phyloP scores from a whole-genome alignment of 2,797 vertebrate species.

The Acanthopagrus latus region DNA sequence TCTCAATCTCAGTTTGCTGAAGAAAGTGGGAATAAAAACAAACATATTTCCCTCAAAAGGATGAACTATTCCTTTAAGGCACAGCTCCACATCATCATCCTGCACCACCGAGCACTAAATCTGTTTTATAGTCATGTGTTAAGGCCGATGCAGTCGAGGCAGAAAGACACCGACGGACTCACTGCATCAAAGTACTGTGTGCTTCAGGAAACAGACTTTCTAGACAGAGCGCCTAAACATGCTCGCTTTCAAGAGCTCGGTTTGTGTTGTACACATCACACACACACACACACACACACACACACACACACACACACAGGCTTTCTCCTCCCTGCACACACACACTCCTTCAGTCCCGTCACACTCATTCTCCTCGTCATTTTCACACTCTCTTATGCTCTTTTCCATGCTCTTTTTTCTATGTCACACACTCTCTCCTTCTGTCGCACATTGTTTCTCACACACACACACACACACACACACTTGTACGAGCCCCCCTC shows the following conservation, averaged over 20 bases:
- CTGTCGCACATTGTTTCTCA: conserved; percentile 68
- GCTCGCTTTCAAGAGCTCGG: conserved; percentile 36
- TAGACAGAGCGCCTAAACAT: conserved; percentile 41
- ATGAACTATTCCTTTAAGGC: not conserved
- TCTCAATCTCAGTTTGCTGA: conserved; percentile 16
- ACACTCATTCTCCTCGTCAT: conserved; percentile 57
- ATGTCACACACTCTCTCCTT: conserved; percentile 67
- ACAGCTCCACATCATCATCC: not conserved
- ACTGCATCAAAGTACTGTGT: conserved; percentile 10
- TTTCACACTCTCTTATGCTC: conserved; percentile 77
- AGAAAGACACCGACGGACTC: conserved; percentile 1
- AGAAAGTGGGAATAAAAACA: not conserved
- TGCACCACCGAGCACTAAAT: conserved; percentile 10
- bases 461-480: conserved; percentile 31
- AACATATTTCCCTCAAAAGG: conserved; percentile 8
- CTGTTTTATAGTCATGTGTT: not conserved
- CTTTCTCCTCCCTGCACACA: conserved; percentile 35
- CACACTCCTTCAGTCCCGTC: conserved; percentile 43
- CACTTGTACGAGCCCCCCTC: conserved; percentile 47
- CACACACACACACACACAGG: conserved; percentile 24
- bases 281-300: conserved; percentile 18
- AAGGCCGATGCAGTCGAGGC: not conserved
- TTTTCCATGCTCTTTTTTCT: conserved; percentile 73
- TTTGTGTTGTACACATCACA: conserved; percentile 20
- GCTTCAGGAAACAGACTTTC: conserved; percentile 55